Percentiles rank a stretch among this genome's conserved stretches.
Conservation (phyloP, 2,888 invertebrate species). For the Unio pictorum region DNA sequence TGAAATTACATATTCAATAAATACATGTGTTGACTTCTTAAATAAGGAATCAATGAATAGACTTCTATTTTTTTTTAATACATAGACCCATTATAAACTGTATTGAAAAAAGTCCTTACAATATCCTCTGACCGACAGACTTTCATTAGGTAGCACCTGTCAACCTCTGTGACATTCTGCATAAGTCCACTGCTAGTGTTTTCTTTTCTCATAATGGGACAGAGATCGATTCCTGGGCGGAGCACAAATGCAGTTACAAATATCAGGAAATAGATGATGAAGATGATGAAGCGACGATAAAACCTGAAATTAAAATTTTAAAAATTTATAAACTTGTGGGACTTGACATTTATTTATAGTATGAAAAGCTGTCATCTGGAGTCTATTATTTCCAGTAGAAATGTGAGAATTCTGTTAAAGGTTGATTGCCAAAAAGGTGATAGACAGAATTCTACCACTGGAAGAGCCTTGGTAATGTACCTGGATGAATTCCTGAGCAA, state of each 20-base stretch:
- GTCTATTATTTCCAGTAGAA: too few relatives aligned
- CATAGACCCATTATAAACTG: background rate
- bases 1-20: background rate
- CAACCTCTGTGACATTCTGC: slow-evolving; percentile 39
- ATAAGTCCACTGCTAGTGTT: slow-evolving; percentile 36
- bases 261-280: slow-evolving; percentile 90
- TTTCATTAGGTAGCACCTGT: slow-evolving; percentile 67
- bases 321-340: too few relatives aligned
- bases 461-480: too few relatives aligned
- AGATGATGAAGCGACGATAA: slow-evolving; percentile 91
- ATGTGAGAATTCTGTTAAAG: too few relatives aligned
- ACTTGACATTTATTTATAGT: too few relatives aligned
- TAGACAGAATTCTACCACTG: too few relatives aligned
- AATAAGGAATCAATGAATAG: background rate
- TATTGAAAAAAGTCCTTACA: slow-evolving; percentile 40
- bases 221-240: slow-evolving; percentile 77
- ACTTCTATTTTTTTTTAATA: background rate
- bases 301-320: slow-evolving; percentile 77
- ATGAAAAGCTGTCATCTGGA: background rate
- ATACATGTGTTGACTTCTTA: background rate
- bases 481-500: too few relatives aligned
- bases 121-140: slow-evolving; percentile 55
- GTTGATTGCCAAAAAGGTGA: too few relatives aligned
- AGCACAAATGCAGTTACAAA: slow-evolving; percentile 90
- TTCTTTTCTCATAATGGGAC: slow-evolving; percentile 30